A percentile compares a stretch with the other conserved stretches of the same genome.
Conservation (phyloP, 2,797 vertebrate genomes). For the Anguilla megastoma region DNA sequence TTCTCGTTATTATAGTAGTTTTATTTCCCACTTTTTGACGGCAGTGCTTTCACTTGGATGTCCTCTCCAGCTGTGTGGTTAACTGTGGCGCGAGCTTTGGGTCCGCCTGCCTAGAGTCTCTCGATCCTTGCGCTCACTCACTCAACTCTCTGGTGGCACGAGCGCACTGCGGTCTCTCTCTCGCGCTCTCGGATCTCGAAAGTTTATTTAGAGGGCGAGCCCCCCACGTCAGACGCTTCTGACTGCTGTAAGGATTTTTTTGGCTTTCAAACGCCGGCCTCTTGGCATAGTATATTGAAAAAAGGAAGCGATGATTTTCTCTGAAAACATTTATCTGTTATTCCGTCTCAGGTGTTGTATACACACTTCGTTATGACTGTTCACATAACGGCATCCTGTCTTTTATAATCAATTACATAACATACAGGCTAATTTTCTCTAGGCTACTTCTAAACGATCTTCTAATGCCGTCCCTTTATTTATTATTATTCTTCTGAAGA, state of each 20-base stretch:
- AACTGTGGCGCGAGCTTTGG: conserved; percentile 6
- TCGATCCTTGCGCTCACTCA: conserved; percentile 22
- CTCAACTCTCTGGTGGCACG: conserved; percentile 67
- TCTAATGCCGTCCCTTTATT: background rate
- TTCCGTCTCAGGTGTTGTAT: background rate
- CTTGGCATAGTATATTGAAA: background rate
- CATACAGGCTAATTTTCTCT: background rate
- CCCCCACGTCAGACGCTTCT: conserved; percentile 58
- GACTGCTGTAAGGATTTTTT: conserved; percentile 27
- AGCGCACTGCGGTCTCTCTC: conserved; percentile 62
- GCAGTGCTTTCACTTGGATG: conserved; percentile 44
- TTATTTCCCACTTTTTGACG: conserved; percentile 40
- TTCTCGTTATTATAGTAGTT: conserved; percentile 29
- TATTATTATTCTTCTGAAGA: background rate
- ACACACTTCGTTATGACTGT: background rate
- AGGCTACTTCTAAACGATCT: background rate
- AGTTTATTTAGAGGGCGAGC: conserved; percentile 78
- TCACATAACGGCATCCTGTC: background rate
- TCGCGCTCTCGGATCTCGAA: conserved; percentile 61
- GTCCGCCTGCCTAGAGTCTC: conserved; percentile 12
- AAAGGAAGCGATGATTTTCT: background rate
- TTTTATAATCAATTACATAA: background rate
- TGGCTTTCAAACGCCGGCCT: conserved; percentile 10
- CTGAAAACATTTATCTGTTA: background rate
- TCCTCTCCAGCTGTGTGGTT: conserved; percentile 25